Conservation (phyloP, 2,113 vertebrate genomes). For the Typhlomys cinereus region DNA sequence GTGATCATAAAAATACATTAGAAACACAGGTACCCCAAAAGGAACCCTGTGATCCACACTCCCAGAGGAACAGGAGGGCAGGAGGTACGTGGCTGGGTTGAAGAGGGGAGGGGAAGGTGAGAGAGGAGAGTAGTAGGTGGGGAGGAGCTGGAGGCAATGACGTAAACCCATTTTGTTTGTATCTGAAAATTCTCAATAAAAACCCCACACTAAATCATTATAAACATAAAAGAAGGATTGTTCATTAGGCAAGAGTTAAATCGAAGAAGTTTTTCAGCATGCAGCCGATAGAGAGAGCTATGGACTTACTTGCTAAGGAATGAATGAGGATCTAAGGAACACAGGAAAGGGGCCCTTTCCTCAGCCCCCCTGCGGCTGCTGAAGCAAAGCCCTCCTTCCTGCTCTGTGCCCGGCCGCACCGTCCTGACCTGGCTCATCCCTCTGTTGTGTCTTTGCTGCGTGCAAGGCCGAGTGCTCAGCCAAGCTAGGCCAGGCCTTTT, state of each 20-base stretch:
- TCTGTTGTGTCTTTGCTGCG: neutral
- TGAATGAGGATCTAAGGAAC: neutral
- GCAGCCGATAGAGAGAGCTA: neutral
- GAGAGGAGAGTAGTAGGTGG: no score
- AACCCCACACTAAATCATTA: no score
- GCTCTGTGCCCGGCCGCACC: rapidly evolving
- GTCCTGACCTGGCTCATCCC: neutral
- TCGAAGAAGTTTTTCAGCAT: no score
- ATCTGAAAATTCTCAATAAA: no score
- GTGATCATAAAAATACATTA: neutral
- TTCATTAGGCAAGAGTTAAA: neutral
- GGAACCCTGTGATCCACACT: no score
- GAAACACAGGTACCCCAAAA: no score
- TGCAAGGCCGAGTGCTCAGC: rapidly evolving
- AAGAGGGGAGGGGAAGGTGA: no score
- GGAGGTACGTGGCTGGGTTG: no score
- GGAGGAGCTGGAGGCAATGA: no score
- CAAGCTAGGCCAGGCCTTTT: neutral
- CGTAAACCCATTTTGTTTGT: no score
- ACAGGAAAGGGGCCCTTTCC: neutral
- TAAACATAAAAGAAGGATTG: neutral
- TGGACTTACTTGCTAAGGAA: neutral
- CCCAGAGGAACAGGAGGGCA: no score
- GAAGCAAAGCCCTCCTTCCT: neutral
- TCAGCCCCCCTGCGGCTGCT: neutral